Evolutionary conservation across 2,797 vertebrate genomes (phyloP), one percentile per base, ranked within the genome.

Genomic region (Paedocypris micromegethes): DNA sequence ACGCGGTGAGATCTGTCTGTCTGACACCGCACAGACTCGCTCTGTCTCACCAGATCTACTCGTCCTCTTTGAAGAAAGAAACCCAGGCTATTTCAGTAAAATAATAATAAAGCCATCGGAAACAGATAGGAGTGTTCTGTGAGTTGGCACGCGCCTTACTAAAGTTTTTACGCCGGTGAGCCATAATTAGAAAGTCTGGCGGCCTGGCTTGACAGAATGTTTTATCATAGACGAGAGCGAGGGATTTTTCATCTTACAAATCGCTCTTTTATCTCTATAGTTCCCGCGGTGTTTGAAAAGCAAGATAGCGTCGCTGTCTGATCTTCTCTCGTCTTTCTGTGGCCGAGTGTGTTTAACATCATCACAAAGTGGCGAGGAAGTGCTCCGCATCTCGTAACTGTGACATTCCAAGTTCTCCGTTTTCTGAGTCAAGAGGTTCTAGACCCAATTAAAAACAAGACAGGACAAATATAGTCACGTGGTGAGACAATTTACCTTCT

Each of bases 131-230:
- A 73, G 75, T 76, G 73, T 64, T 83, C 51, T 45, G 81, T 84
- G 82, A 88, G 82, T 85, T 86, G 73, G 83, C 84, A 88, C 81
- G 68, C 82, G 81, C 81, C 56, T 79, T 76, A 73, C 78, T 80
- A 80, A 82, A 74, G 79, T 77, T 84, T 80, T 81, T 85, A 84
- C 82, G 81, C 89, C 87, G 87, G 81, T 77, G 77, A 80, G 79
- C 86, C 88, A 89, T 91, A 92, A 91, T 91, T 90, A 91, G 89
- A 89, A 89, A 83, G 81, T 84, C 85, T 85, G 86, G 83, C 85
- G 87, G 83, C 81, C 83, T 81, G 83, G 83, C 88, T 84, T 87
- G 88, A 89, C 88, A 86, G 84, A 87, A 84, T 81, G 83, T 86
- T 82, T 83, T 82, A 84, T 89, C 88, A 39, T 82, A 86, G 80